Evolutionary conservation across 2,888 invertebrate genomes (phyloP).

Genomic region (Uloborus plumipes): DNA sequence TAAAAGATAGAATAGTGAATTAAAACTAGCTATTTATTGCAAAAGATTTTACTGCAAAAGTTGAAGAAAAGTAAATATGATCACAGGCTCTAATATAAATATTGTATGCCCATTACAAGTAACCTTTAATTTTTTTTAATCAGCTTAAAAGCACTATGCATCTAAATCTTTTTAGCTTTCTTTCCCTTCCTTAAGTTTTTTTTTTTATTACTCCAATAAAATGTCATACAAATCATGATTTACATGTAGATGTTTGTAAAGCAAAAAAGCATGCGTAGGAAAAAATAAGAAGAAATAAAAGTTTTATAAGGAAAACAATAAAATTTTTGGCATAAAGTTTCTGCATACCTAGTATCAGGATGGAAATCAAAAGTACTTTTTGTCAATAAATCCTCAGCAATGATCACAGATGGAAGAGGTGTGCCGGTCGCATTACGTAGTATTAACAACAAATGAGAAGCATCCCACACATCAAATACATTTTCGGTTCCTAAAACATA

Average conservation of each 20-base stretch:
- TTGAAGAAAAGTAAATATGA: too few relatives aligned
- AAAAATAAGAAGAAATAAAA: not conserved
- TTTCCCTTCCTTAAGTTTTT: not conserved
- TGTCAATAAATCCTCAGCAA: conserved; percentile 33
- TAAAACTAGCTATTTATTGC: too few relatives aligned
- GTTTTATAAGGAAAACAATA: not conserved
- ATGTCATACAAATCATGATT: too few relatives aligned
- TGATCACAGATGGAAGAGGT: not conserved
- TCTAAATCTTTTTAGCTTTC: too few relatives aligned
- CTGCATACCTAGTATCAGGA: conserved; percentile 37
- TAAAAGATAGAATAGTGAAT: too few relatives aligned
- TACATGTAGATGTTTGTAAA: too few relatives aligned
- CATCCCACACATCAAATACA: conserved; percentile 29
- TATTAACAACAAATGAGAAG: conserved; percentile 20
- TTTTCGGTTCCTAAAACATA: not conserved
- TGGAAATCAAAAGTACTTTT: conserved; percentile 45
- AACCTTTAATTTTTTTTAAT: too few relatives aligned
- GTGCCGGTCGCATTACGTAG: conserved; percentile 17
- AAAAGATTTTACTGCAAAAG: too few relatives aligned
- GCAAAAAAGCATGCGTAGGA: too few relatives aligned
- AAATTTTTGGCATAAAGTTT: not conserved
- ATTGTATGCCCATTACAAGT: too few relatives aligned
- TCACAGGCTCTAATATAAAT: too few relatives aligned
- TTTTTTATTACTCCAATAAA: not conserved
- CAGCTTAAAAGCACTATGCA: not conserved